Evolutionary conservation across 2,797 vertebrate species (phyloP), one percentile per base, ranked within the genome.

Genomic region (Esox masquinongy): DNA sequence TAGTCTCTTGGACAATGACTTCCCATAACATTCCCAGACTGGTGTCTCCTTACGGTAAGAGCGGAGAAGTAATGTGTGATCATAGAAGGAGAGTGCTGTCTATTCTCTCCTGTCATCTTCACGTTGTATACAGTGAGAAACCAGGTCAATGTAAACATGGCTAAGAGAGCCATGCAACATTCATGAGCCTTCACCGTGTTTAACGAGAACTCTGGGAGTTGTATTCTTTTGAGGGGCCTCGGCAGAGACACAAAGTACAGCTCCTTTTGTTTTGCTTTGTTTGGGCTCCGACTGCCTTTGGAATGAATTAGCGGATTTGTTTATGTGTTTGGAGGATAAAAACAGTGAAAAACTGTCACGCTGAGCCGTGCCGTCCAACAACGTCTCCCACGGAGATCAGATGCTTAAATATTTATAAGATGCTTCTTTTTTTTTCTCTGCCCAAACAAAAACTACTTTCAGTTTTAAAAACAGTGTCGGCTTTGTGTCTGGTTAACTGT

Each of bases 351-450:
- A 88, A 81, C 68, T 63, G 84, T 88, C 74, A 70, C 74, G 7
- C 75, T 26, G 74, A 83, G 81, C 83, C 36, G 70, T 19, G 4
- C 24, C 80, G 81, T 84, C 85, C 82, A 79, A 11, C 75, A 61
- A 56, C 56, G 11, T 85, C 84, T 89, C 90, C 87, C 91, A 84
- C 76, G 66, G 88, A 84, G 85, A 88, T 89, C 86, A 80, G 77
- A 82, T 80, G 74, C 61, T 90, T 88, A 91, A 93, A 93, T 93
- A 94, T 93, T 92, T 82, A 93, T 91, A 81, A 88, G 83, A 77
- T 81, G 79, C 77, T 26, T 75, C 1, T 31, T 79, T 63, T 39
- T 36, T 17, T 22, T 47, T 39, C 64, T 77, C 29, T 73, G 75
- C 83, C 80, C 50, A 43, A 76, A 86, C 73, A 70, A 68, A 72